Conservation (phyloP, 2,888 invertebrate genomes). For the Cheiracanthium punctorium region DNA sequence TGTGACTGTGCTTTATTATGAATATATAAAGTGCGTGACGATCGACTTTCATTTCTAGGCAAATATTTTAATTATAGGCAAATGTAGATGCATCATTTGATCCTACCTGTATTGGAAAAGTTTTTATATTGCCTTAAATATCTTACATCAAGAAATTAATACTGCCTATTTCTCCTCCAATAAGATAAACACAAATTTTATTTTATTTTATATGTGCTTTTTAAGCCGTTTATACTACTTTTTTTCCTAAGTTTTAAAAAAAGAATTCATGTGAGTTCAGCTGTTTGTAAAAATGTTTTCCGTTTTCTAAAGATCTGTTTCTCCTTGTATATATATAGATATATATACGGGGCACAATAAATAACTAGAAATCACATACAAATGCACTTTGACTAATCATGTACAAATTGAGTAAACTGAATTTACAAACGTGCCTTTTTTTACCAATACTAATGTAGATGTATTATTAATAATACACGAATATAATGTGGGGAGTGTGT, state of each 20-base stretch:
- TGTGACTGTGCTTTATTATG: too few relatives aligned
- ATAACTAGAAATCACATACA: slow-evolving; percentile 67
- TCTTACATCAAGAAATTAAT: too few relatives aligned
- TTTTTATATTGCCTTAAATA: too few relatives aligned
- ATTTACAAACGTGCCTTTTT: slow-evolving; percentile 58
- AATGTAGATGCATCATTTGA: too few relatives aligned
- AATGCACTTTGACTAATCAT: slow-evolving; percentile 63
- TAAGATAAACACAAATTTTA: background rate
- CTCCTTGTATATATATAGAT: slow-evolving; percentile 20
- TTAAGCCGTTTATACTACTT: slow-evolving; percentile 18
- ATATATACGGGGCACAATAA: slow-evolving; percentile 39
- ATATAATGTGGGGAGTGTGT: slow-evolving; percentile 16
- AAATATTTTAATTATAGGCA: too few relatives aligned
- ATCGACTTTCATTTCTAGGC: too few relatives aligned
- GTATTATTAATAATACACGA: slow-evolving; percentile 19
- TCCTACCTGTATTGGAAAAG: too few relatives aligned
- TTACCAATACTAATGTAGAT: slow-evolving; percentile 19
- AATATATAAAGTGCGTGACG: too few relatives aligned
- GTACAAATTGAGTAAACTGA: slow-evolving; percentile 61
- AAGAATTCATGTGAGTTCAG: slow-evolving; percentile 22
- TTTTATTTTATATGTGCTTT: slow-evolving; percentile 21
- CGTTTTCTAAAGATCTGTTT: slow-evolving; percentile 27
- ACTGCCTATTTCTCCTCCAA: background rate
- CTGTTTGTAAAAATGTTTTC: slow-evolving; percentile 59
- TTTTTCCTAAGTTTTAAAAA: slow-evolving; percentile 46